Percentiles rank a stretch among this genome's conserved stretches.
phyloP scores from a whole-genome alignment of 2,113 vertebrate species.

The Actenoides lindsayi region DNA sequence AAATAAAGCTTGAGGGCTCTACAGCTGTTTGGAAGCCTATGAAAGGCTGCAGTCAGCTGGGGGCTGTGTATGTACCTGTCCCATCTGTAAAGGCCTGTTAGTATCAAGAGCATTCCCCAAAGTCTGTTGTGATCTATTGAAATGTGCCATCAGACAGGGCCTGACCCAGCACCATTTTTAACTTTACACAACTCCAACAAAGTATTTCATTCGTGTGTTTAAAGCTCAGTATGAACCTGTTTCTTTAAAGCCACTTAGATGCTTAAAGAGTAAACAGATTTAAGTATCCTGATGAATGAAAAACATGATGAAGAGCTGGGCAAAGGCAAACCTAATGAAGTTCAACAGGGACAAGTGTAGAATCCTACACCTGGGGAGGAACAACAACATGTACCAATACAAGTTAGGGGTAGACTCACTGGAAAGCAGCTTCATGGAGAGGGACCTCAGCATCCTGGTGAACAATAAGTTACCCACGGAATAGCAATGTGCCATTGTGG shows the following conservation, averaged over 20 bases:
- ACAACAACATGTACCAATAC: too few species aligned
- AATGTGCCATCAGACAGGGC: not conserved
- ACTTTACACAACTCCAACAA: not conserved
- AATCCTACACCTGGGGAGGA: too few species aligned
- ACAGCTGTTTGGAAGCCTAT: not conserved
- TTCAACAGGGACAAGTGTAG: too few species aligned
- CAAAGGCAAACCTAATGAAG: too few species aligned
- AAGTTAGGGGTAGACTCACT: too few species aligned
- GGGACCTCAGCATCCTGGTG: too few species aligned
- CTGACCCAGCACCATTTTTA: not conserved
- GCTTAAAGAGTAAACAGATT: not conserved
- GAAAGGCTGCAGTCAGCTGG: not conserved
- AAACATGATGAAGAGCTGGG: not conserved
- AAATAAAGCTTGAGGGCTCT: not conserved
- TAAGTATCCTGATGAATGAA: not conserved
- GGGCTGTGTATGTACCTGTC: not conserved
- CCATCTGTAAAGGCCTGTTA: not conserved
- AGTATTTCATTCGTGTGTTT: not conserved
- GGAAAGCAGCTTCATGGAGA: too few species aligned
- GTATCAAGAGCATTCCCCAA: not conserved
- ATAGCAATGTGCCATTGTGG: too few species aligned
- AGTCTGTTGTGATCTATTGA: not conserved
- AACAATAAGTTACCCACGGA: too few species aligned
- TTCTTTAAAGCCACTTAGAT: not conserved
- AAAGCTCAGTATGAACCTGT: not conserved